phyloP scores from a whole-genome alignment of 2,797 vertebrate genomes.

The Alectoris magna region DNA sequence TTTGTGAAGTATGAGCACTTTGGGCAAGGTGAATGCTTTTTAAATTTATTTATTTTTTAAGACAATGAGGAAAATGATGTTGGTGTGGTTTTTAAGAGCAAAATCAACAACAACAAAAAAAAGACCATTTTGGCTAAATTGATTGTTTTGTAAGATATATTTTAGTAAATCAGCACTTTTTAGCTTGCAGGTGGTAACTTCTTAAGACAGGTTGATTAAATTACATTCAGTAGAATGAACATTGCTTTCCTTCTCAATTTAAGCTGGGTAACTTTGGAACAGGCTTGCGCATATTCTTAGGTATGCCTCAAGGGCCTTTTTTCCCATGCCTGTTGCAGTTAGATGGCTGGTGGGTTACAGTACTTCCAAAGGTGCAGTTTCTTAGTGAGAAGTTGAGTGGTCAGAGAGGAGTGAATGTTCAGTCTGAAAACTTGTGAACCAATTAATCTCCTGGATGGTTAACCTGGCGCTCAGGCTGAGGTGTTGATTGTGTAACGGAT shows the following conservation, averaged over 20 bases:
- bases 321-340: not conserved
- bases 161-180: not conserved
- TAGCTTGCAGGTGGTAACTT: not conserved
- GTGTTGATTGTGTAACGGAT: not conserved
- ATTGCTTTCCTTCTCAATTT: not conserved
- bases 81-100: not conserved
- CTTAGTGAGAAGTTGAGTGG: no score
- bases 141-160: not conserved
- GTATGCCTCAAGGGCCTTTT: not conserved
- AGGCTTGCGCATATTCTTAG: not conserved
- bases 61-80: not conserved
- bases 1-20: not conserved
- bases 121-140: not conserved
- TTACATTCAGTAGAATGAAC: not conserved
- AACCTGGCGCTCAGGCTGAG: no score
- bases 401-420: not conserved
- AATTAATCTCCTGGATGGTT: not conserved
- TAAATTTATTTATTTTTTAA: no score
- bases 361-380: not conserved
- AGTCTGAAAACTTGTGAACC: not conserved
- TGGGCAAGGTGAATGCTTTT: not conserved
- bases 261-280: not conserved
- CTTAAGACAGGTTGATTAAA: not conserved
- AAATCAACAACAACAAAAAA: not conserved
- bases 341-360: not conserved